Base-by-base conservation (phyloP, 2,888 invertebrate species). In the Drosophila picticornis region DNA sequence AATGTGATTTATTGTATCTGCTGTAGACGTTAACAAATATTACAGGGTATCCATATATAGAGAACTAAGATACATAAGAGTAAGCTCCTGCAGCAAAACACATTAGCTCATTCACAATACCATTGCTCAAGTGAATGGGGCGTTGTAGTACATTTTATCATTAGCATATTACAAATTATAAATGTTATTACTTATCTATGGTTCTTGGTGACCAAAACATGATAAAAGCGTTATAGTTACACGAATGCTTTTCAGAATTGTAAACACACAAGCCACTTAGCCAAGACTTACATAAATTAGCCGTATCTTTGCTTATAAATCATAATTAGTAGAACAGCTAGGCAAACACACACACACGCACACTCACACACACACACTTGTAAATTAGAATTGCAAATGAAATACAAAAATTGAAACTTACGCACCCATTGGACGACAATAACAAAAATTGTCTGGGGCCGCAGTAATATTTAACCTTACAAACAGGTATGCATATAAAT, bases 401-500 rank as follows among this genome's bases (percentile, higher is more conserved):
- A 57, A 55, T 52, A 48, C 16, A 75, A 32, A 43, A 56, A 64
- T 64, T 73, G 56, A 64, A 60, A 72, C 58, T 76, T 72, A 84
- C 83, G 88, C 83, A 88, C 77, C 59, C 52, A 48, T 66, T 48
- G 56, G 46, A 59, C 77, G 55, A 71, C 55, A 78, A 73, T 48
- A 69, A 63, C 40, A 63, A 68, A 57, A 62, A 62, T 67, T 67
- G 68, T 70, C 64, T 19, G 58, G 53, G 25, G 48, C 46, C 46
- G 69, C 56, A 69, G 68, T 75, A 71, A 73, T 68, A 56, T 76
- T 72, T 75, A 83, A 81, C 81, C 88, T 83, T 72, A 77, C 70
- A 77, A 56, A 9, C 71, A 80, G 55, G 48, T 67, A 57, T 60
- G 63, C 69, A 72, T 69, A 76, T 65, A 64, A 65, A 76, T 64